These are phyloP conservation scores for Takifugu ocellatus DNA, from an alignment of 2,797 vertebrate genomes.

Conservation along the genomic window DNA sequence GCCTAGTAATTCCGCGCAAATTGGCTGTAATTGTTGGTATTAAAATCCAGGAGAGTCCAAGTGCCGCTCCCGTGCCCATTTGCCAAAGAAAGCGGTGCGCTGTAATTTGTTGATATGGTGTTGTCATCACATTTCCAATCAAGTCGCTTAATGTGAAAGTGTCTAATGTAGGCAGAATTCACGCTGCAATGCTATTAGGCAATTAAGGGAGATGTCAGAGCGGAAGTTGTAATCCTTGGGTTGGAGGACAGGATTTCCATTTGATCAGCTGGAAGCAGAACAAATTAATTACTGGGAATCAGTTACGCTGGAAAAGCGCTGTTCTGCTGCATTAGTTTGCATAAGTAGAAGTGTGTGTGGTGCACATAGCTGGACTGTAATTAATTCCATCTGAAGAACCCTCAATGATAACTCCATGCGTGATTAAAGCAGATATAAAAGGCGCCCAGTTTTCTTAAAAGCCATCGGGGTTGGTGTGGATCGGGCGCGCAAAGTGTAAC, in stretches of 20 bases:
- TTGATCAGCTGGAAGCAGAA: slow-evolving; percentile 86
- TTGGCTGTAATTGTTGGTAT: slow-evolving; percentile 97
- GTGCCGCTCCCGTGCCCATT: slow-evolving; percentile 88
- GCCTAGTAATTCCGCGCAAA: slow-evolving; percentile 84
- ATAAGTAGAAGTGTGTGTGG: slow-evolving; percentile 33
- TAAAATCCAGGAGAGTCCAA: slow-evolving; percentile 94
- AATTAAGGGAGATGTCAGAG: slow-evolving; percentile 93
- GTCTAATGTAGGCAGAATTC: slow-evolving; percentile 95
- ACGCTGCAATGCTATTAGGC: slow-evolving; percentile 97
- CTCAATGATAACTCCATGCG: neutral
- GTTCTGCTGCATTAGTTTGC: slow-evolving; percentile 65
- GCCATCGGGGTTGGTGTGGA: neutral
- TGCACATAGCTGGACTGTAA: neutral
- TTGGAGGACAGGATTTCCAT: slow-evolving; percentile 81
- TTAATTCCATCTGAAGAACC: neutral
- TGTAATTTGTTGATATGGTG: slow-evolving; percentile 96
- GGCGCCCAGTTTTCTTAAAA: neutral
- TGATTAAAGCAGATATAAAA: neutral
- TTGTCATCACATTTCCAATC: slow-evolving; percentile 99
- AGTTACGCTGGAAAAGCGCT: slow-evolving; percentile 74
- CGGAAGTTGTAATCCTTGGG: slow-evolving; percentile 91
- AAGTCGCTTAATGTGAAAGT: slow-evolving; percentile 91
- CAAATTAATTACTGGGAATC: slow-evolving; percentile 89
- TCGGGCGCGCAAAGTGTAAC: too few relatives aligned
- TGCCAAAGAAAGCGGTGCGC: slow-evolving; percentile 82